phyloP scores from a whole-genome alignment of 2,113 vertebrate species.

The Brachyhypopomus occidentalis region DNA sequence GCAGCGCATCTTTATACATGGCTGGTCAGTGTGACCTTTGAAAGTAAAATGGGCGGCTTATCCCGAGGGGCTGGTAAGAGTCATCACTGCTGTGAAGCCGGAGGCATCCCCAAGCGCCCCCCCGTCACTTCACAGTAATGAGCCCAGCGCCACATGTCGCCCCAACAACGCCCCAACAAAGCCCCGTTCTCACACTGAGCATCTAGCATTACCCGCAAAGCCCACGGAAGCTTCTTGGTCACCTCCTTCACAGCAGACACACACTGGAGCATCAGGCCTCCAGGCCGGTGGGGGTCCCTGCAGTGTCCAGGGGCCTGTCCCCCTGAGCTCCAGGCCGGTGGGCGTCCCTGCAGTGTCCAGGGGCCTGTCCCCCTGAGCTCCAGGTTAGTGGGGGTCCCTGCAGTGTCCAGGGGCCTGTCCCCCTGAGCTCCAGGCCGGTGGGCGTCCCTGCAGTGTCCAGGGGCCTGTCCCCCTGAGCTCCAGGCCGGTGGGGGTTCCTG shows the following conservation, averaged over 20 bases:
- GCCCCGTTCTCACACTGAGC: too few relatives aligned
- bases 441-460: too few relatives aligned
- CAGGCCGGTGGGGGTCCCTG: background rate
- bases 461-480: too few relatives aligned
- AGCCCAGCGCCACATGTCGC: slow-evolving; percentile 67
- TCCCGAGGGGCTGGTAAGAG: slow-evolving; percentile 66
- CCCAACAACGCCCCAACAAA: too few relatives aligned
- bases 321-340: too few relatives aligned
- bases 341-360: too few relatives aligned
- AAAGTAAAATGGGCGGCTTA: slow-evolving; percentile 70
- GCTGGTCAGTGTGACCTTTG: slow-evolving; percentile 74
- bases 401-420: too few relatives aligned
- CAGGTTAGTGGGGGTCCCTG: too few relatives aligned
- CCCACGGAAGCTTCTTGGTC: slow-evolving; percentile 56
- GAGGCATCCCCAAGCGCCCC: slow-evolving; percentile 60
- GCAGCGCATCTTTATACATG: slow-evolving; percentile 55
- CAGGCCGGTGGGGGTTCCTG: background rate
- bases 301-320: too few relatives aligned
- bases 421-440: too few relatives aligned
- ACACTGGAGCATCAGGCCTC: slow-evolving; percentile 33
- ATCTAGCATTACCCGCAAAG: too few relatives aligned
- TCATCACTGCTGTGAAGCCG: slow-evolving; percentile 69
- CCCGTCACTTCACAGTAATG: slow-evolving; percentile 71
- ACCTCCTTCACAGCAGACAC: slow-evolving; percentile 35
- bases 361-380: too few relatives aligned